Evolutionary conservation across 2,113 vertebrate genomes (phyloP).

Genomic region (Petromus typicus): DNA sequence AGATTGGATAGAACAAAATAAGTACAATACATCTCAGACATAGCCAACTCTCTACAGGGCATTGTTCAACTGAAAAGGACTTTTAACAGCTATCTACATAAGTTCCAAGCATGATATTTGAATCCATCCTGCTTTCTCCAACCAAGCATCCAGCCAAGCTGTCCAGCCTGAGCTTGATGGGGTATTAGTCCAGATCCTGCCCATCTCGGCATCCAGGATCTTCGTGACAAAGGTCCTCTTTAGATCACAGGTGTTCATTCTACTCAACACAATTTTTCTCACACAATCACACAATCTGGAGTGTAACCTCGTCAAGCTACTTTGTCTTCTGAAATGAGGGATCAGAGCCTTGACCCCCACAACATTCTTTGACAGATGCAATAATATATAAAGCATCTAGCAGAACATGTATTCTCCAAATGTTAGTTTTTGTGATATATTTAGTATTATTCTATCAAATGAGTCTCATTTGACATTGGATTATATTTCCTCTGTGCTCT

Average conservation of each 20-base stretch:
- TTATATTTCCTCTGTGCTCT: conserved; percentile 1
- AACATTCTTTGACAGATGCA: neutral
- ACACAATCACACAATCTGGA: neutral
- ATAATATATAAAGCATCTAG: neutral
- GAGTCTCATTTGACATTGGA: neutral
- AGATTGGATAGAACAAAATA: neutral
- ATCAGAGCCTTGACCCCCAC: neutral
- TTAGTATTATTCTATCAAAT: neutral
- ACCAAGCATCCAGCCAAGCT: neutral
- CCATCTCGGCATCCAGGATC: neutral
- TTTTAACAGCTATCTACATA: neutral
- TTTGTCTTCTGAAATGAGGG: conserved; percentile 13
- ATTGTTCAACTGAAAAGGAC: conserved; percentile 13
- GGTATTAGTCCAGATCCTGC: neutral
- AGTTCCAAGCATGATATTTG: neutral
- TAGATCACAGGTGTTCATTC: neutral
- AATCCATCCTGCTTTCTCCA: neutral
- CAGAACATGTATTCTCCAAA: neutral
- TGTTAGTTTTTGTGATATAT: neutral
- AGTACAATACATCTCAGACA: neutral
- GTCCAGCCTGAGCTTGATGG: neutral
- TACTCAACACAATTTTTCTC: neutral
- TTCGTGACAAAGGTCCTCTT: neutral
- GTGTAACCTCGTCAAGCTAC: neutral
- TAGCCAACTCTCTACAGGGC: neutral